These are phyloP conservation scores for Hoplias malabaricus DNA, from an alignment of 2,113 vertebrate genomes.

Conservation along the genomic window DNA sequence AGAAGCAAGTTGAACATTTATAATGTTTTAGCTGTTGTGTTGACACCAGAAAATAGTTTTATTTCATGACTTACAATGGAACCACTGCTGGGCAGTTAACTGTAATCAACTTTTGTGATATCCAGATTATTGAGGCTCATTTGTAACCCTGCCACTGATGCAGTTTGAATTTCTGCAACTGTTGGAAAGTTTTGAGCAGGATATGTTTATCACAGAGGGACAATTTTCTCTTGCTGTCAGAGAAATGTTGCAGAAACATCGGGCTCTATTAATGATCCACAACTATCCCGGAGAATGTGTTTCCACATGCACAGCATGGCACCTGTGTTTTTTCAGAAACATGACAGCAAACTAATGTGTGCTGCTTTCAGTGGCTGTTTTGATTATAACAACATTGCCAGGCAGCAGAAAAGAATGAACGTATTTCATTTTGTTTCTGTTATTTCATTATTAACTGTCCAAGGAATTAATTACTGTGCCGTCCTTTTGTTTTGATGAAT, in stretches of 20 bases:
- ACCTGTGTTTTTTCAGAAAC: background rate
- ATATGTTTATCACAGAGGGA: background rate
- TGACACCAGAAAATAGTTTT: background rate
- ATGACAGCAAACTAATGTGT: background rate
- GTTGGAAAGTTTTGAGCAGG: constrained; percentile 21
- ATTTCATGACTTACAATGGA: constrained; percentile 8
- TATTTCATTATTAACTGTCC: background rate
- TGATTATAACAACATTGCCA: background rate
- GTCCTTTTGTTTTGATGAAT: background rate
- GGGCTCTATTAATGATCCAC: background rate
- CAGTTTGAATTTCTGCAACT: constrained; percentile 45
- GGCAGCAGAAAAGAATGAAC: background rate
- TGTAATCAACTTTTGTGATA: constrained; percentile 45
- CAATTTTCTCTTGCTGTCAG: background rate
- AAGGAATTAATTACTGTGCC: background rate
- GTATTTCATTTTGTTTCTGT: background rate
- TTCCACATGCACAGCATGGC: background rate
- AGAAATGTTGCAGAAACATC: background rate
- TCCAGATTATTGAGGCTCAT: constrained; percentile 42
- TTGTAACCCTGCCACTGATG: constrained; percentile 31
- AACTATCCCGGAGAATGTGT: background rate
- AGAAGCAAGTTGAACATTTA: background rate
- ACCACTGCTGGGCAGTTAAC: constrained; percentile 35
- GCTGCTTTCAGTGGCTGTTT: background rate
- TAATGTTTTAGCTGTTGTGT: background rate